Conservation (phyloP, 30 jellyfish, hydroid and myxozoan genomes). For the Pseudorhiza aurosa region DNA sequence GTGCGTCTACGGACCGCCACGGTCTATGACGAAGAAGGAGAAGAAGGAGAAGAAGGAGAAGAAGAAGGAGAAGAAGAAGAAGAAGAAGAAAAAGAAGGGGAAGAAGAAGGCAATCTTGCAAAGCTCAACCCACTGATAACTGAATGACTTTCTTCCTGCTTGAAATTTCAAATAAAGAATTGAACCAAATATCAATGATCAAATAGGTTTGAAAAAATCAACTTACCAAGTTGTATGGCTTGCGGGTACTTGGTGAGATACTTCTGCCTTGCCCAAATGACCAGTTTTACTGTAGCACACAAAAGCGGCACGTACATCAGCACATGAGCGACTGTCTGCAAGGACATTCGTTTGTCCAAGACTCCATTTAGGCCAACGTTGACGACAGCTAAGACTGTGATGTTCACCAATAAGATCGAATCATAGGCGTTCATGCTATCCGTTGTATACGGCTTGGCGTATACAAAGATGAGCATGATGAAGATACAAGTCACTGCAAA, state of each 20-base stretch:
- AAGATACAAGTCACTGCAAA: conserved; percentile 53
- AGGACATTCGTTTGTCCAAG: neutral
- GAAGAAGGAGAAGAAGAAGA: neutral
- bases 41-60: neutral
- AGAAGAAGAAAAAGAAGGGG: too few relatives aligned
- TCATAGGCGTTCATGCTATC: conserved; percentile 66
- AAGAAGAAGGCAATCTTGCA: too few relatives aligned
- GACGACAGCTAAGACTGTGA: conserved; percentile 42
- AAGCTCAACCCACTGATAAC: too few relatives aligned
- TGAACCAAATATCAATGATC: too few relatives aligned
- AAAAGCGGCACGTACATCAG: conserved; percentile 50
- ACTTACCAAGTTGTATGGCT: too few relatives aligned
- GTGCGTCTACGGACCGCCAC: too few relatives aligned
- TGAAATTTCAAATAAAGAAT: too few relatives aligned
- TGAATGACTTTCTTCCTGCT: too few relatives aligned
- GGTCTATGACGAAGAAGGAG: neutral
- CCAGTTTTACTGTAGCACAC: conserved; percentile 36
- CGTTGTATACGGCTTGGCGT: conserved; percentile 64
- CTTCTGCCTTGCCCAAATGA: conserved; percentile 18
- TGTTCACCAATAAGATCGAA: conserved; percentile 44
- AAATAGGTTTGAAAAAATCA: too few relatives aligned
- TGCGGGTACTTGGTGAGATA: neutral
- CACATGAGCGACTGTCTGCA: conserved; percentile 41
- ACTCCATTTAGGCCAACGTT: conserved; percentile 36
- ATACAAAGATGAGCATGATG: conserved; percentile 41